Evolutionary conservation across 2,888 invertebrate species (phyloP).

Genomic region (Notodonta dromedarius): DNA sequence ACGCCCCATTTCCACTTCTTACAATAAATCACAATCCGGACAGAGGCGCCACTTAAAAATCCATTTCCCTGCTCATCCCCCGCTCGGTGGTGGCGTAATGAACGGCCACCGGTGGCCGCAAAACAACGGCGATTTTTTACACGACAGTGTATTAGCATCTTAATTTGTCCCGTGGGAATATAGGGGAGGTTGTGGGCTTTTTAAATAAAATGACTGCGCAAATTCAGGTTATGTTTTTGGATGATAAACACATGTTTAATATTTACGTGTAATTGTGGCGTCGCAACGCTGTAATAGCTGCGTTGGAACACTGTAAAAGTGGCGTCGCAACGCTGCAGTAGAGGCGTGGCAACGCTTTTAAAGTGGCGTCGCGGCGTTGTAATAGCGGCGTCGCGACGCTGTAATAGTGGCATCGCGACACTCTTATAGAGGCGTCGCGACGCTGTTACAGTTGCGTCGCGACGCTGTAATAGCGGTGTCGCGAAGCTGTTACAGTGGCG

Average conservation of each 20-base stretch:
- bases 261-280: no score
- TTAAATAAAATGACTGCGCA: neutral
- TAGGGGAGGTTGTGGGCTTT: conserved; percentile 1
- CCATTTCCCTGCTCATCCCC: conserved; percentile 58
- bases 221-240: neutral
- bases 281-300: no score
- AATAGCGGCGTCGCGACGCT: no score
- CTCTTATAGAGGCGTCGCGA: no score
- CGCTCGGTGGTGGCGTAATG: conserved; percentile 40
- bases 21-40: conserved; percentile 68
- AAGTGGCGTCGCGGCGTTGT: no score
- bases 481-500: no score
- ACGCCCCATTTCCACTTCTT: conserved; percentile 48
- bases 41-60: conserved; percentile 70
- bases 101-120: conserved; percentile 43
- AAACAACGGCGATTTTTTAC: conserved; percentile 43
- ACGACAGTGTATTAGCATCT: conserved; percentile 15
- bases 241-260: neutral
- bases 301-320: no score
- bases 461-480: no score
- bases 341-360: no score
- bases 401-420: no score
- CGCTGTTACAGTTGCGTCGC: no score
- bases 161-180: conserved; percentile 7
- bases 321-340: no score